phyloP scores from a whole-genome alignment of 2,797 vertebrate species.

The Hydrocynus forskahlii region DNA sequence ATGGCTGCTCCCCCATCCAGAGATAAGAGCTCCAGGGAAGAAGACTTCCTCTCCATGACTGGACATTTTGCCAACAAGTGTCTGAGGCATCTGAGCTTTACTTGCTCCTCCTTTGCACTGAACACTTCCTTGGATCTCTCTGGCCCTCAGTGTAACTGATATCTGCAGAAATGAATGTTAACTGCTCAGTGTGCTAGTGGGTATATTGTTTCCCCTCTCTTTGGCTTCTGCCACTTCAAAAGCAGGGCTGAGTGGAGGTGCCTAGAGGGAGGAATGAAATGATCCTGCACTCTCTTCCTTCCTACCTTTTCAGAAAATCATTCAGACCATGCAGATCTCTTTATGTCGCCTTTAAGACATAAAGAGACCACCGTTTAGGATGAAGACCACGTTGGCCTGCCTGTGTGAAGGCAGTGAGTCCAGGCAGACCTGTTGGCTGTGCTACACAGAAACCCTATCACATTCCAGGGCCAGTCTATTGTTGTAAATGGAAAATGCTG shows the following conservation, averaged over 20 bases:
- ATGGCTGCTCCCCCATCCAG: constrained; percentile 46
- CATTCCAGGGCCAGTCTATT: constrained; percentile 28
- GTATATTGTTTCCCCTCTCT: constrained; percentile 4
- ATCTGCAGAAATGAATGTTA: neutral
- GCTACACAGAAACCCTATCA: neutral
- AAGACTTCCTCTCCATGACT: constrained; percentile 26
- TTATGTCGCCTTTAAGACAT: too few relatives aligned
- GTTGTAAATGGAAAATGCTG: constrained; percentile 32
- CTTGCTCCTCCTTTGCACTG: neutral
- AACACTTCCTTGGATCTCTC: neutral
- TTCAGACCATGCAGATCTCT: neutral
- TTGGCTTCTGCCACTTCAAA: constrained; percentile 1
- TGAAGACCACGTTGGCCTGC: neutral
- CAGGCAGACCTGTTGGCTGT: constrained; percentile 37
- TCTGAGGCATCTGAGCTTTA: neutral
- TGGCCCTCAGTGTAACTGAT: constrained; percentile 6
- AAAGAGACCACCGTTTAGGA: neutral
- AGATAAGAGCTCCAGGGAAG: constrained; percentile 47
- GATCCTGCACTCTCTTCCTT: neutral
- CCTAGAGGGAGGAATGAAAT: neutral
- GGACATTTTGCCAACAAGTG: constrained; percentile 44
- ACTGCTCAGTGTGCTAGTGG: neutral
- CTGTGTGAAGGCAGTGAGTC: neutral
- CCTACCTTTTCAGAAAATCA: neutral
- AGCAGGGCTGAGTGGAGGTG: neutral